These are phyloP conservation scores for Calephelis perditalis DNA, from an alignment of 2,888 invertebrate species.

Conservation along the genomic window DNA sequence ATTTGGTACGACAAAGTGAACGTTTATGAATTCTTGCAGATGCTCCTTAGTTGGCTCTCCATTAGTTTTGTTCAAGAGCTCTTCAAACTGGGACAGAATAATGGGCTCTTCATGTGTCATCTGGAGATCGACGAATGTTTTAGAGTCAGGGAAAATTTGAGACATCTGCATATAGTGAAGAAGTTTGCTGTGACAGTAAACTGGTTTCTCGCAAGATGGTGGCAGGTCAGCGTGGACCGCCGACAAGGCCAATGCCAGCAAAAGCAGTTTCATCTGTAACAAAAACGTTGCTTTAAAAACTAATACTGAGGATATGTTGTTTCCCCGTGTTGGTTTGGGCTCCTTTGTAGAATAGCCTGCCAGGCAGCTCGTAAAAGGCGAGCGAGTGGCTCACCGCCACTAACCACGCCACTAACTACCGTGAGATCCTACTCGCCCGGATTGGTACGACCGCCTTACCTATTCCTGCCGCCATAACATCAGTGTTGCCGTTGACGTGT, in stretches of 20 bases:
- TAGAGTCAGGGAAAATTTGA: conserved; percentile 84
- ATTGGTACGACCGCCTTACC: too few species aligned
- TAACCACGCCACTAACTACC: too few species aligned
- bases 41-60: conserved; percentile 66
- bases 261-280: conserved; percentile 56
- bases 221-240: conserved; percentile 31
- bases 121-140: conserved; percentile 90
- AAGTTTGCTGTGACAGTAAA: conserved; percentile 87
- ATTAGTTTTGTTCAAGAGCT: conserved; percentile 68
- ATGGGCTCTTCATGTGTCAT: conserved; percentile 78
- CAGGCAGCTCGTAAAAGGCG: too few species aligned
- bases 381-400: too few species aligned
- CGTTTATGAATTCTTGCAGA: conserved; percentile 71
- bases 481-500: too few species aligned
- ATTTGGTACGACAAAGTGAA: conserved; percentile 75
- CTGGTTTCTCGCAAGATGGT: conserved; percentile 70
- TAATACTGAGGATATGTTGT: too few species aligned
- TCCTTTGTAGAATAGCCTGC: too few species aligned
- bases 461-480: too few species aligned
- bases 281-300: conserved; percentile 22
- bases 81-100: conserved; percentile 76
- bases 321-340: too few species aligned
- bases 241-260: conserved; percentile 36
- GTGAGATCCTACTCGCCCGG: too few species aligned
- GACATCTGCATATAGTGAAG: conserved; percentile 85